Evolutionary conservation across 2,888 invertebrate species (phyloP), one percentile per base, ranked within the genome.

Genomic region (Acleris sparsana): DNA sequence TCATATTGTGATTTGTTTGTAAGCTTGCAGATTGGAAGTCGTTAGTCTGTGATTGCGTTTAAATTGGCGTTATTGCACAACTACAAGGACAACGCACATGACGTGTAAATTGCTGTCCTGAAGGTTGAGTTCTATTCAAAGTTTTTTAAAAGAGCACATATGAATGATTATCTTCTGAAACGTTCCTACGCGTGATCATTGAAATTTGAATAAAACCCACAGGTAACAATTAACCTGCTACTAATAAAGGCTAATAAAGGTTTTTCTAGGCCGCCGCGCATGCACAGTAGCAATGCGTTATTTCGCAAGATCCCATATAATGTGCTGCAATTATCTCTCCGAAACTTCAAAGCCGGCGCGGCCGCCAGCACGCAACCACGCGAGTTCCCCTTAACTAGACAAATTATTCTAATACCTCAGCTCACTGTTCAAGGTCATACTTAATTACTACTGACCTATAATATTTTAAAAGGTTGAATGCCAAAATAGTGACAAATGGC

Each of bases 41-140:
- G 82, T 85, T 84, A 82, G 65, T 17, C 66, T 62, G 73, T 84
- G 84, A 88, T 88, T 86, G 84, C 84, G 60, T 86, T 88, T 83
- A 87, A 85, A 88, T 87, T 88, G 86, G 78, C 73, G 80, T 79
- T 75, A 79, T 80, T 80, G 74, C 71, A 74, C 78, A 76, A 75
- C 73, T 68, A 72, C 67, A 70, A 62, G 48, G 43, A 56, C 62
- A 57, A 53, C 59, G 57, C 20, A 18, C 25, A 43, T 56, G 43
- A 43, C 49, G 56, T 25, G 43, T 56, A 7, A 7, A 46, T 46
- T 7, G 6, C 5, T 46, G 39, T 39, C 22, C 22, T 39, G 20
- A 20, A 53, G 62, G 62, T 62, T 39, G 48, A 6, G 29, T 58
- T 33, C 18, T 61, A 18, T 61, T 53, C 49, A 51, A 16, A 39